Base-by-base conservation (phyloP, 1,140 invertebrate genomes). In the Battus philenor region DNA sequence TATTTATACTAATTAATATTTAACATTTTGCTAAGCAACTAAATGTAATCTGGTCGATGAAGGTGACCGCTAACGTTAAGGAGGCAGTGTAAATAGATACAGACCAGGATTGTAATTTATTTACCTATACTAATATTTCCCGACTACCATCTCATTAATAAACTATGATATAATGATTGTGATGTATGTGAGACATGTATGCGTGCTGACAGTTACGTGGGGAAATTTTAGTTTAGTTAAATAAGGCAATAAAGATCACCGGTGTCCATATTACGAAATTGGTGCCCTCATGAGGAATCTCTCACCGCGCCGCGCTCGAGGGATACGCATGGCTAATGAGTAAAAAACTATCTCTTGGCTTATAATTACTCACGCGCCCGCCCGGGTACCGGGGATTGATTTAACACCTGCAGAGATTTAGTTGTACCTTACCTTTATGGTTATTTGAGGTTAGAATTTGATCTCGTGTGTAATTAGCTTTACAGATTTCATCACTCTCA, bases 221-320 rank as follows among this genome's bases (percentile, higher is more conserved):
- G 18, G 12, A 30, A 30, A 11, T 20, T 9, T 7, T 7, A 7
- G 16, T 36, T 20, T 13, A 24, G 33, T 20, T 10, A 12, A 10
- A n/a, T 9, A 41, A 27, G 8, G 38, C 24, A 41, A 27, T 27
- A 39, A 41, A 41, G 22, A 16, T 41, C 11, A 30, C 27, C n/a
- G 29, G 7, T 10, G 22, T 13, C 16, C 24, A n/a, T 33, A 16
- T 29, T 16, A 41, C 24, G n/a, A 15, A 29, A 41, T 41, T 41
- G 38, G 24, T 10, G 13, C 4, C 12, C n/a, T 1, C 20, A 41
- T 41, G 38, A 41, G 38, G 38, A 41, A 41, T 41, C 38, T 41
- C 22, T 26, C 38, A 27, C 13, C 22, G 22, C 30, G 11, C 36
- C 30, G 11, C 36, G 36, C 36, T 26, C 34, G n/a, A 24, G 22